A percentile compares a stretch with the other conserved stretches of the same genome.
Conservation (phyloP, 2,888 invertebrate species). For the Sarcophaga rosellei region DNA sequence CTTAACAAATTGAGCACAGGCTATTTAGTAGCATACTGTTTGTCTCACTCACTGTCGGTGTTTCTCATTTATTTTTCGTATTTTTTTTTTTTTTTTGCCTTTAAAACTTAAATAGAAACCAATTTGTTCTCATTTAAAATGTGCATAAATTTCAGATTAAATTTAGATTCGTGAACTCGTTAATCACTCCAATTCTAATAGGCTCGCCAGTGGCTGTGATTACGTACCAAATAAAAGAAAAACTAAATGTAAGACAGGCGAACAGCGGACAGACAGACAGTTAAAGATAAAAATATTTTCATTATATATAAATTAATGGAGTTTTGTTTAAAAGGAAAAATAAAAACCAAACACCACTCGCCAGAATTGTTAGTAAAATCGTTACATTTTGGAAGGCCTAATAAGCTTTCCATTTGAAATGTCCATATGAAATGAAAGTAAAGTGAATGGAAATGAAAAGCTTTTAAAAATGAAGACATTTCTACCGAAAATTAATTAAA, state of each 20-base stretch:
- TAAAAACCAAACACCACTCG: no score
- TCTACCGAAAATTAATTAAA: no score
- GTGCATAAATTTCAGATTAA: constrained; percentile 61
- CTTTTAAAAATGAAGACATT: no score
- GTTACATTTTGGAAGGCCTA: no score
- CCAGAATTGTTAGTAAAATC: no score
- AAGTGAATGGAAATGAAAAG: no score
- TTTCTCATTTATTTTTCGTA: not conserved
- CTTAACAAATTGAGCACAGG: no score
- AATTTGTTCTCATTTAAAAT: constrained; percentile 60
- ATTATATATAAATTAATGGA: constrained; percentile 19
- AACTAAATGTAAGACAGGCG: not conserved
- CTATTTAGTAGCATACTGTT: no score
- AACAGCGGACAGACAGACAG: not conserved
- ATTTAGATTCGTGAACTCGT: constrained; percentile 48
- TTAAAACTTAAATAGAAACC: constrained; percentile 18
- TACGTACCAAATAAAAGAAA: not conserved
- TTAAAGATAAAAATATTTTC: constrained; percentile 8
- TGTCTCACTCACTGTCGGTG: no score
- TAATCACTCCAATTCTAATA: constrained; percentile 41
- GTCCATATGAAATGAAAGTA: no score
- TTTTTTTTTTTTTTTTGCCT: not conserved
- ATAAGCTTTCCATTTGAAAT: no score
- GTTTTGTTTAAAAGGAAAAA: not conserved
- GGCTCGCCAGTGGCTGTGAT: not conserved